phyloP scores from a whole-genome alignment of 2,888 invertebrate species.

The Campaea margaritaria region DNA sequence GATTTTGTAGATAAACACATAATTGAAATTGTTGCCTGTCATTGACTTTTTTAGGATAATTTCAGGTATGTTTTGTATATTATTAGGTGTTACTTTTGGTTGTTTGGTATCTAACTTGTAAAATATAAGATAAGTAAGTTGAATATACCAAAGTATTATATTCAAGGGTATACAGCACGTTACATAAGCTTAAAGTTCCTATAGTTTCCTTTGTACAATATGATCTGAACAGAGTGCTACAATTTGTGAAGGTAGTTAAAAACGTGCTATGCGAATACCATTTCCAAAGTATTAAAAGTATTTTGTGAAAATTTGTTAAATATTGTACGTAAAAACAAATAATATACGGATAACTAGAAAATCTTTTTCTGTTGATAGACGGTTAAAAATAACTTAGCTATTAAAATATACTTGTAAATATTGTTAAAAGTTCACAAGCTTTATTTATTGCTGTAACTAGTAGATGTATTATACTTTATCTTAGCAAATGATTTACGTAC shows the following conservation, averaged over 20 bases:
- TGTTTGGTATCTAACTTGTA: constrained; percentile 27
- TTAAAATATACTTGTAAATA: constrained; percentile 62
- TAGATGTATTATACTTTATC: constrained; percentile 49
- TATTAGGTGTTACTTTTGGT: constrained; percentile 40
- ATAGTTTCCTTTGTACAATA: constrained; percentile 47
- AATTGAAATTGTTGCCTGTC: constrained; percentile 25
- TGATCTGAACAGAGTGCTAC: constrained; percentile 20
- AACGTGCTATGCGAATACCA: background rate
- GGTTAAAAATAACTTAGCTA: no score
- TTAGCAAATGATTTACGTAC: constrained; percentile 38
- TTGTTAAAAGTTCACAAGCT: constrained; percentile 63
- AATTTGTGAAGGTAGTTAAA: background rate
- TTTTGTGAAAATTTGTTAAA: constrained; percentile 8
- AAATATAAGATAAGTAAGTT: constrained; percentile 26
- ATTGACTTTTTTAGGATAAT: constrained; percentile 16
- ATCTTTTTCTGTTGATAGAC: no score
- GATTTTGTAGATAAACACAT: constrained; percentile 14
- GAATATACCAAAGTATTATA: constrained; percentile 70
- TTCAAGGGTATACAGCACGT: constrained; percentile 52
- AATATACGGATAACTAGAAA: background rate
- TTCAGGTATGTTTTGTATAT: constrained; percentile 16
- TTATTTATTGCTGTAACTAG: constrained; percentile 73
- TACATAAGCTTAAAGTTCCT: constrained; percentile 70
- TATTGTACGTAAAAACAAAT: constrained; percentile 8
- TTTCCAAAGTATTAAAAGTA: constrained; percentile 1